Percentiles rank a stretch among this genome's conserved stretches.
These are phyloP conservation scores for Araneus ventricosus DNA, from an alignment of 1,140 invertebrate genomes.

Conservation along the genomic window DNA sequence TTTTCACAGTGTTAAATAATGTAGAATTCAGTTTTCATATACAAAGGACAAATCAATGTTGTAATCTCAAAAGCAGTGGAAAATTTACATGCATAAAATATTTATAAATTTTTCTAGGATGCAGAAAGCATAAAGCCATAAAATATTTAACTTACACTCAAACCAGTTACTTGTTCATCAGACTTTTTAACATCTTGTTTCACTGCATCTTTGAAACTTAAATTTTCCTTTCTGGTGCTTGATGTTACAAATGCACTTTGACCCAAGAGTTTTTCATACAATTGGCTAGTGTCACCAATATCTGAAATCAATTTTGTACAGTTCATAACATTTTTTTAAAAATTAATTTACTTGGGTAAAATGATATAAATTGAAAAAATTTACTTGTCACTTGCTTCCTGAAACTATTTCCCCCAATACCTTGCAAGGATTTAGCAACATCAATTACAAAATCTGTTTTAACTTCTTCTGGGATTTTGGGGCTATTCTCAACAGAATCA, in stretches of 20 bases:
- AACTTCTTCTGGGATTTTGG: background rate
- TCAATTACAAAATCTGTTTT: slow-evolving; percentile 24
- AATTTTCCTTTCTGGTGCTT: background rate
- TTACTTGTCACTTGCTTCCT: slow-evolving; percentile 41
- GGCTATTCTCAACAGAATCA: background rate
- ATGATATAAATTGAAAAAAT: background rate
- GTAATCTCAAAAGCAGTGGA: no score
- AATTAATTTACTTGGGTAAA: background rate
- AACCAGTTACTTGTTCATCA: background rate
- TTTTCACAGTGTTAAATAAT: no score
- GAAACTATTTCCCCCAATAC: background rate
- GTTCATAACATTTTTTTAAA: no score
- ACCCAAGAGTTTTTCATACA: slow-evolving; percentile 39
- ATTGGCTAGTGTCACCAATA: slow-evolving; percentile 37
- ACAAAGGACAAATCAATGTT: no score
- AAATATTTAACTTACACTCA: background rate
- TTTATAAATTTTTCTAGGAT: no score
- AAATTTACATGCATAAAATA: no score
- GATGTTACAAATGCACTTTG: background rate
- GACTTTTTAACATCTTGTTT: background rate
- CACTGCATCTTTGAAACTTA: background rate
- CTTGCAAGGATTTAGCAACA: slow-evolving; percentile 36
- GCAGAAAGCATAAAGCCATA: no score
- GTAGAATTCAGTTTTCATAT: no score
- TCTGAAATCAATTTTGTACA: background rate